Conservation (phyloP, 1,140 invertebrate genomes). For the Aphelenchoides fujianensis region DNA sequence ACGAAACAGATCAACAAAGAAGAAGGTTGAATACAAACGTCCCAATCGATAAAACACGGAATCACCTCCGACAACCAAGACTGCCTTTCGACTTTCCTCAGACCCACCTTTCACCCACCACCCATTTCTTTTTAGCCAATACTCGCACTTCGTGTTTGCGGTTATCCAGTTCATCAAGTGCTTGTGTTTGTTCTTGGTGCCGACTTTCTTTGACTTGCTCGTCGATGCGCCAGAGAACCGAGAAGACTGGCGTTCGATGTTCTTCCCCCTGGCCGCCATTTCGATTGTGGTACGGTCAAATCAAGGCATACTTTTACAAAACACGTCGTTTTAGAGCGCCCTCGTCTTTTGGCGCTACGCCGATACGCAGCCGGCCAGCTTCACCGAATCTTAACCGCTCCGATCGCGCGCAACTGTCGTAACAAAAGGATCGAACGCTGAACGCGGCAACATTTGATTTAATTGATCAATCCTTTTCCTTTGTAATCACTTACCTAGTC, state of each 20-base stretch:
- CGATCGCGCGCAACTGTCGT: too few species aligned
- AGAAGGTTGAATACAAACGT: too few species aligned
- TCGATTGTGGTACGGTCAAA: conserved; percentile 20
- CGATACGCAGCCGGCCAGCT: conserved; percentile 13
- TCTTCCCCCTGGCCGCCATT: conserved; percentile 35
- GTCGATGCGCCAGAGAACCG: conserved; percentile 30
- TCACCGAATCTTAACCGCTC: too few species aligned
- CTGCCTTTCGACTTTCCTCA: too few species aligned
- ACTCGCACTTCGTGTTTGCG: conserved; percentile 41
- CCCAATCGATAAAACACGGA: too few species aligned
- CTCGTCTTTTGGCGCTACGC: background rate
- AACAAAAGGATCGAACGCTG: too few species aligned
- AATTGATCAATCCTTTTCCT: too few species aligned
- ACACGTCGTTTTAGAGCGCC: background rate
- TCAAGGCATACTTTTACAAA: background rate
- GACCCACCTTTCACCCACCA: too few species aligned
- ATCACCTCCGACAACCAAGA: too few species aligned
- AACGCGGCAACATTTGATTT: too few species aligned
- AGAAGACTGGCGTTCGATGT: conserved; percentile 39
- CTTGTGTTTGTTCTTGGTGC: conserved; percentile 40
- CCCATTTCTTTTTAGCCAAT: conserved; percentile 41
- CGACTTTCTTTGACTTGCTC: conserved; percentile 38
- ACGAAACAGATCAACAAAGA: too few species aligned
- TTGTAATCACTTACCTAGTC: too few species aligned
- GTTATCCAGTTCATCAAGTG: conserved; percentile 50